These are phyloP conservation scores for Nipponia nippon DNA, from an alignment of 2,113 vertebrate genomes.

Conservation along the genomic window DNA sequence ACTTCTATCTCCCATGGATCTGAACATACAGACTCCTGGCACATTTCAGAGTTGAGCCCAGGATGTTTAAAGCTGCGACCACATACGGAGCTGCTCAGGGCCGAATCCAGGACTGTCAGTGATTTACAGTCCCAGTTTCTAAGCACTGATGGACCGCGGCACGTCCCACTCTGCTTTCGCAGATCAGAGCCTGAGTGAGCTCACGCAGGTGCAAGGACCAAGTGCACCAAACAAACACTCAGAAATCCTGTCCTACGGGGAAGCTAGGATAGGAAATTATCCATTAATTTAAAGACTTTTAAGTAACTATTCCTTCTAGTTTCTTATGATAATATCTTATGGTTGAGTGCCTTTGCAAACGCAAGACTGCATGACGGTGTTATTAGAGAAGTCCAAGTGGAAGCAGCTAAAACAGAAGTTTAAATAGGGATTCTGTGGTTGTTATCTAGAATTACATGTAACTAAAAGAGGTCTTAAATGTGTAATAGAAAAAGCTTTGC, in stretches of 20 bases:
- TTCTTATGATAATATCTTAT: neutral
- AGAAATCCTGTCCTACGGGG: neutral
- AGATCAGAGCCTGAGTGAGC: fast-evolving
- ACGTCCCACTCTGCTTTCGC: fast-evolving
- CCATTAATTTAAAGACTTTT: neutral
- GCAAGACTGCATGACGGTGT: neutral
- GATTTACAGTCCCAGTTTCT: neutral
- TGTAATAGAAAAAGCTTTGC: neutral
- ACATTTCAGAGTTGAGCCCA: neutral
- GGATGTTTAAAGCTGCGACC: neutral
- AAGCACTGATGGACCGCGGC: neutral
- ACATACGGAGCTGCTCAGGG: neutral
- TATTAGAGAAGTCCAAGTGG: neutral
- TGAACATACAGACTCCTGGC: neutral
- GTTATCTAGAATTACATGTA: neutral
- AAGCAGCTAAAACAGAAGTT: constrained; percentile 8
- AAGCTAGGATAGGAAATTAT: neutral
- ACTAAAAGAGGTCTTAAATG: neutral
- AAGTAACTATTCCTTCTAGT: neutral
- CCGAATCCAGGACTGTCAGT: neutral
- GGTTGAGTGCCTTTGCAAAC: neutral
- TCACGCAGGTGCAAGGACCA: neutral
- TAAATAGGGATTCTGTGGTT: constrained; percentile 22
- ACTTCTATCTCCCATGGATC: neutral
- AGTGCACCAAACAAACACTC: neutral